A percentile compares a stretch with the other conserved stretches of the same genome.
These are phyloP conservation scores for Volucella inanis DNA, from an alignment of 2,888 invertebrate species.

Conservation along the genomic window DNA sequence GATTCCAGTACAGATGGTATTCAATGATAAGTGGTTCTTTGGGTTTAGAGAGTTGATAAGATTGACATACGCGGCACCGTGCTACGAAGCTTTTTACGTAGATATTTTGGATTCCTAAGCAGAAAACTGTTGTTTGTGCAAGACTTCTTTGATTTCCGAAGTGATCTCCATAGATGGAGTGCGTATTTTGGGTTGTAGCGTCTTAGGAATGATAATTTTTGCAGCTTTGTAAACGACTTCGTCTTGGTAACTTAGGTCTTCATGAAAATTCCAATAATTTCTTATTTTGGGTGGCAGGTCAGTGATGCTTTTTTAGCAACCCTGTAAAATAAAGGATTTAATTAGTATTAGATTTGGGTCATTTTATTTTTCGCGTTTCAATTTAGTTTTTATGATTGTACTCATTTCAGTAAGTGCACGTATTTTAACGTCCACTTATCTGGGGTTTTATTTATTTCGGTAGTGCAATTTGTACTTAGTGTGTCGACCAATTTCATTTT, in stretches of 20 bases:
- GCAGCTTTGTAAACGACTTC: conserved; percentile 21
- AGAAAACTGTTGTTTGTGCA: too few relatives aligned
- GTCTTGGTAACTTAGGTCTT: conserved; percentile 44
- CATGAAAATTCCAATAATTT: conserved; percentile 38
- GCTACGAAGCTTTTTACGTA: neutral
- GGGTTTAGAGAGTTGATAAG: conserved; percentile 57
- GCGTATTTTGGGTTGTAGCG: neutral
- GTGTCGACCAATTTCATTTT: too few relatives aligned
- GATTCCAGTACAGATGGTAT: too few relatives aligned
- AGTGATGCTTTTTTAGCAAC: too few relatives aligned
- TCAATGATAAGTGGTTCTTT: conserved; percentile 53
- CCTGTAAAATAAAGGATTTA: neutral
- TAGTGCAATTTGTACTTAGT: too few relatives aligned
- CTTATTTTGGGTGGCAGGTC: conserved; percentile 25
- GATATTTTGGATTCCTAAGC: too few relatives aligned
- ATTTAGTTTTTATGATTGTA: conserved; percentile 47
- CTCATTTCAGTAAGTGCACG: conserved; percentile 2
- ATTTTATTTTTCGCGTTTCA: conserved; percentile 37
- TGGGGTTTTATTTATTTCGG: too few relatives aligned
- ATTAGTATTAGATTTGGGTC: conserved; percentile 1
- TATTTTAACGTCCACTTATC: too few relatives aligned
- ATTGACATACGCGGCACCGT: conserved; percentile 20
- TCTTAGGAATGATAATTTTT: neutral
- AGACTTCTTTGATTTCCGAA: too few relatives aligned
- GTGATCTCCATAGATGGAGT: too few relatives aligned